Evolutionary conservation across 2,113 vertebrate species (phyloP), one percentile per base, ranked within the genome.

Genomic region (Nematolebias whitei): DNA sequence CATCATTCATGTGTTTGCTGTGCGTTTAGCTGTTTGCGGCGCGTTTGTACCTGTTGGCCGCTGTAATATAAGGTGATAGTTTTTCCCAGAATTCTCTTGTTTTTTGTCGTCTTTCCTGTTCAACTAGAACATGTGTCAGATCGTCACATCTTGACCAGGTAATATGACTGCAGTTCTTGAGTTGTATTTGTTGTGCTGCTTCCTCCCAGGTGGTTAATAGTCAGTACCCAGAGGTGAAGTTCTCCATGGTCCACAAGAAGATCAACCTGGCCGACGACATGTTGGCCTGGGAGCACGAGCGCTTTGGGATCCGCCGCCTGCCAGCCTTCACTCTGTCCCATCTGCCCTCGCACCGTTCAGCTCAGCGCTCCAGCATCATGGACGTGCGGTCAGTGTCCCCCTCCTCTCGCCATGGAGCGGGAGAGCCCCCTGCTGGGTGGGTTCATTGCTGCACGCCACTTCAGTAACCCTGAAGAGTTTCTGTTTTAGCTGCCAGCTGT

Each of bases 181-280:
- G 10, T 20, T 47, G 5, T 16, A 15, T 16, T 5, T 8, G n/a
- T 15, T 24, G 35, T 4, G 4, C 62, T 7, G 4, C 26, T 10
- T 40, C 39, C 41, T 19, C 38, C 61, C 87, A 98, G 97, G 95
- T 98, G 64, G 84, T 93, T 0, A 35, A 87, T 0, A 93, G 86
- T 81, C 97, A 98, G 85, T 96, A 95, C 80, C 94, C 96, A 0
- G 96, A 96, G 56, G 91, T 98, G 22, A 96, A 92, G 79, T 98
- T 99, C 78, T 97, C 97, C 70, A 98, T 99, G 97, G 94, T 99
- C 61, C 98, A 99, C 91, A 99, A 99, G 92, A 99, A 99, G 83
- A 98, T 99, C 83, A 99, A 99, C 90, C 87, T 99, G 83, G 97
- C 98, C 0, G 98, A 99, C 5, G 98, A 99, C 78, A 95, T 95